phyloP scores from a whole-genome alignment of 2,797 vertebrate genomes.

The Enteromius anoplus region DNA sequence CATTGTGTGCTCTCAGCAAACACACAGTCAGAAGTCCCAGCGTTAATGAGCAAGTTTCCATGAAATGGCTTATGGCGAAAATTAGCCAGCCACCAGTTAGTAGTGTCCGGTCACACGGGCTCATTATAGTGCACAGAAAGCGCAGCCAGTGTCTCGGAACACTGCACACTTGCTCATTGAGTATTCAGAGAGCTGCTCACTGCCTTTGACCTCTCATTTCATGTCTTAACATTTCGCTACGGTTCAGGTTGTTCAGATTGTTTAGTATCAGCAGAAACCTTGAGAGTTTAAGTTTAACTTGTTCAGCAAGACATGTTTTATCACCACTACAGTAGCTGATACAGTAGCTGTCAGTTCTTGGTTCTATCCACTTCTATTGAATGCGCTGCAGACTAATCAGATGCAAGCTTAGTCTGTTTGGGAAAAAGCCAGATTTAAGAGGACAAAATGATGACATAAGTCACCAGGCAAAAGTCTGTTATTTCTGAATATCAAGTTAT shows the following conservation, averaged over 20 bases:
- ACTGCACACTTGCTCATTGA: conserved; percentile 25
- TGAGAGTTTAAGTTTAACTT: neutral
- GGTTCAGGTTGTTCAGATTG: neutral
- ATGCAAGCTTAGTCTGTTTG: neutral
- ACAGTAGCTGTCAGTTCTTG: neutral
- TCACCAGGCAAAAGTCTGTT: neutral
- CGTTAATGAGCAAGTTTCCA: conserved; percentile 28
- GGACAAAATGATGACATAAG: neutral
- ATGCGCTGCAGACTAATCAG: neutral
- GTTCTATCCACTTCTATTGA: neutral
- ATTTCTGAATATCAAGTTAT: neutral
- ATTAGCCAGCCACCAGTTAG: conserved; percentile 24
- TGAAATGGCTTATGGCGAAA: conserved; percentile 21
- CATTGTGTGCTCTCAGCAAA: conserved; percentile 9
- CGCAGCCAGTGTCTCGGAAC: conserved; percentile 18
- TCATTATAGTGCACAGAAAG: conserved; percentile 28
- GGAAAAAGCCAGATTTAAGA: neutral
- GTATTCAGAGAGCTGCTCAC: conserved; percentile 9
- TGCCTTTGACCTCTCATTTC: conserved; percentile 20
- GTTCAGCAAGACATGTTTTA: neutral
- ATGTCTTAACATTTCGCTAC: neutral
- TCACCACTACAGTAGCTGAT: neutral
- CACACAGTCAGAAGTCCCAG: conserved; percentile 18
- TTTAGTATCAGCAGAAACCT: neutral
- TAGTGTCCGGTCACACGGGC: conserved; percentile 9